Percentiles rank a stretch among this genome's conserved stretches.
phyloP scores from a whole-genome alignment of 2,888 invertebrate species.

The Prosapia bicincta region DNA sequence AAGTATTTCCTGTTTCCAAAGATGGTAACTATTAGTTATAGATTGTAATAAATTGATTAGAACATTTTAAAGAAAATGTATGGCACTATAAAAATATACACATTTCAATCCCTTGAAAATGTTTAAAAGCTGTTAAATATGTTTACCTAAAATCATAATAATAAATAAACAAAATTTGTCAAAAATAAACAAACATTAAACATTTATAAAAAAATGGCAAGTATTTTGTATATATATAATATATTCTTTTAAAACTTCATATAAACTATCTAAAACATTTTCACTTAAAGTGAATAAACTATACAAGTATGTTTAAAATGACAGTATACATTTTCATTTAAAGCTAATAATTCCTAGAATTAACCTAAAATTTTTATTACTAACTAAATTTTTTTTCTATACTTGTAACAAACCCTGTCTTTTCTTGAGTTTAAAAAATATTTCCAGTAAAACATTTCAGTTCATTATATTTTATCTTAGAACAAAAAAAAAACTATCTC shows the following conservation, averaged over 20 bases:
- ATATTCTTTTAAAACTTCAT: neutral
- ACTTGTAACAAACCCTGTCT: neutral
- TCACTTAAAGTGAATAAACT: neutral
- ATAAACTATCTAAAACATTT: neutral
- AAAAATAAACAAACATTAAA: neutral
- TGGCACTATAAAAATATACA: neutral
- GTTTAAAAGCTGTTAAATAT: neutral
- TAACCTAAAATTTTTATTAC: neutral
- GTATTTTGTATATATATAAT: neutral
- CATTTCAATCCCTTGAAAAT: neutral
- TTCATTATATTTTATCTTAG: neutral
- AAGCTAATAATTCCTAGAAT: neutral
- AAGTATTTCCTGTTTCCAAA: too few relatives aligned
- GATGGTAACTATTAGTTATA: neutral
- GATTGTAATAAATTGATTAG: too few relatives aligned
- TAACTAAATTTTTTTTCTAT: neutral
- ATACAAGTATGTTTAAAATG: neutral
- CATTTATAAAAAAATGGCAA: neutral
- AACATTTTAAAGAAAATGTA: neutral
- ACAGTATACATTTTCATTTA: neutral
- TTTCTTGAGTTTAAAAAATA: constrained; percentile 2
- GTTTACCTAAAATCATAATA: neutral
- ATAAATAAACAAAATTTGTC: neutral
- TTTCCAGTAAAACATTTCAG: neutral
- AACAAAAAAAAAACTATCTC: neutral